These are phyloP conservation scores for Labeo catla DNA, from an alignment of 2,113 vertebrate genomes.

Conservation along the genomic window DNA sequence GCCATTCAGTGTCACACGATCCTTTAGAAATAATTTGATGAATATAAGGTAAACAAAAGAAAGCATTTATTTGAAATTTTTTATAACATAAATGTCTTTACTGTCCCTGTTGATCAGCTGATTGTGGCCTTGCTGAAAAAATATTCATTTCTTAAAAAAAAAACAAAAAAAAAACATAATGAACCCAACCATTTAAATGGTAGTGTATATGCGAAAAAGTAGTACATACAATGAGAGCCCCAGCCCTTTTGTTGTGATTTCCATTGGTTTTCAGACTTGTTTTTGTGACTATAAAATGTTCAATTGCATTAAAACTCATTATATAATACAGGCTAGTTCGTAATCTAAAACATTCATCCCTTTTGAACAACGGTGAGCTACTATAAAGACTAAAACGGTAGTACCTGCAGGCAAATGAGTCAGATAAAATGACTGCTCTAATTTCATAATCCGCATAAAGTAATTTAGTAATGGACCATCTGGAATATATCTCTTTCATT, in stretches of 20 bases:
- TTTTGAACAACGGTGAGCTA: neutral
- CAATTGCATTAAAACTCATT: neutral
- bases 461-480: slow-evolving; percentile 26
- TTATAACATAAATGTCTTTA: neutral
- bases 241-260: neutral
- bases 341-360: neutral
- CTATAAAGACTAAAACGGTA: neutral
- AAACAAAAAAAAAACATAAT: neutral
- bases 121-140: neutral
- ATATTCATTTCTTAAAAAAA: neutral
- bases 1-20: neutral
- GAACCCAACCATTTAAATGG: neutral
- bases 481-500: neutral
- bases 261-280: neutral
- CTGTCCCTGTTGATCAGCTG: neutral
- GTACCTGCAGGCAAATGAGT: neutral
- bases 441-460: slow-evolving; percentile 15
- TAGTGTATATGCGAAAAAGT: neutral
- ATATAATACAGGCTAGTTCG: neutral
- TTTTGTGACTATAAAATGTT: neutral
- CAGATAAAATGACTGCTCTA: neutral
- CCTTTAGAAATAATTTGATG: neutral
- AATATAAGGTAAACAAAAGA: neutral
- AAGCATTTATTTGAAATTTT: neutral
- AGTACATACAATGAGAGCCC: neutral